phyloP scores from a whole-genome alignment of 2,797 vertebrate species.

The Hylomyscus alleni region DNA sequence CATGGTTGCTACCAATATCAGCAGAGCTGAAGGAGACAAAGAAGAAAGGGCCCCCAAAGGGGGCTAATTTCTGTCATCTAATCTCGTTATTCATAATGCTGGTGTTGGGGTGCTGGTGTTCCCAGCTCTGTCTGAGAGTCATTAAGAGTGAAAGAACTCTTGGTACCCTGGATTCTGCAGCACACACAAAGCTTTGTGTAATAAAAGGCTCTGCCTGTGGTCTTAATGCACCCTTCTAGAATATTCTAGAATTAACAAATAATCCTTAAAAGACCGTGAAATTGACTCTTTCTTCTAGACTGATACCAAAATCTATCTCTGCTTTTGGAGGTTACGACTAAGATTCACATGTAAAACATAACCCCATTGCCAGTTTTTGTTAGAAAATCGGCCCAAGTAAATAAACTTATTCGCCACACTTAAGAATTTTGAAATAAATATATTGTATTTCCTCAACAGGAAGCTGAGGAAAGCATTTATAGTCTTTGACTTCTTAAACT shows the following conservation, averaged over 20 bases:
- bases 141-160: slow-evolving; percentile 5
- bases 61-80: not conserved
- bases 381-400: not conserved
- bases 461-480: slow-evolving; percentile 1
- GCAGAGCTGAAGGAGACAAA: not conserved
- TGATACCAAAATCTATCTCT: slow-evolving; percentile 32
- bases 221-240: not conserved
- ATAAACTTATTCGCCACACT: not conserved
- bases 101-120: not conserved
- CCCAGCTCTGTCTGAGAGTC: not conserved
- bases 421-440: slow-evolving; percentile 2
- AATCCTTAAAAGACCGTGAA: not conserved
- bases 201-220: not conserved
- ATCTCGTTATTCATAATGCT: not conserved
- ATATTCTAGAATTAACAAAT: slow-evolving; percentile 13
- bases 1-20: not conserved
- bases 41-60: not conserved
- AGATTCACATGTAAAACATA: not conserved
- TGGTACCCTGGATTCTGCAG: not conserved
- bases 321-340: not conserved
- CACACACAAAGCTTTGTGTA: not conserved
- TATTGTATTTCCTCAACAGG: not conserved
- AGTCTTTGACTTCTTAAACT: slow-evolving; percentile 40
- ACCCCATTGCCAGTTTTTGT: not conserved
- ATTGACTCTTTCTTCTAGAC: slow-evolving; percentile 6